Base-by-base conservation (phyloP, 1,140 invertebrate genomes). In the Drosophila lacertosa region DNA sequence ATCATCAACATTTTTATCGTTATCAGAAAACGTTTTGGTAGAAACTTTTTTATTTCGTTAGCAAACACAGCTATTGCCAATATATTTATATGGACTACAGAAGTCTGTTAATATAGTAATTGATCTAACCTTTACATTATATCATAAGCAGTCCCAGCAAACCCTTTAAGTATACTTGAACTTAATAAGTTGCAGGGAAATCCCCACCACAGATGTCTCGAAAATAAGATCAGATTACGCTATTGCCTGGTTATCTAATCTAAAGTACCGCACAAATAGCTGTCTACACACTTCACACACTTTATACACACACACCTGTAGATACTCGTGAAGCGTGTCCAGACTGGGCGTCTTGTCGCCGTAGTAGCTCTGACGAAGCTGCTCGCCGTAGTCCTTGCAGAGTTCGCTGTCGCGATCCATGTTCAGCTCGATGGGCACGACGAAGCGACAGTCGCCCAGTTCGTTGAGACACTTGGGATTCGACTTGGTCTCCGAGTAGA, bases 291-390 rank as follows among this genome's bases (percentile, higher is more conserved):
- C 45, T n/a, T n/a, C n/a, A n/a, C n/a, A n/a, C n/a, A n/a, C n/a
- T n/a, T n/a, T n/a, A n/a, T n/a, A 15, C 16, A 35, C 10, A 68
- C 54, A 9, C 53, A 90, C 89, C 76, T 90, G 74, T 7, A 91
- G 65, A 54, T 91, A 91, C 65, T 91, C 89, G 51, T 91, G 75
- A 0, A 91, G 57, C 10, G 86, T 89, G 6, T 91, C 88, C 24
- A 91, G 60, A 64, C 89, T 89, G 4, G 89, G 89, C n/a, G 76
- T 83, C 53, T 91, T 90, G 6, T 91, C 89, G 48, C 82, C 86
- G 44, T 86, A 91, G 40, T 90, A 91, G 15, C 67, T 44, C 47
- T 84, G 75, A 6, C 55, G 67, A 40, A 91, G 58, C 57, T 90
- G 82, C 37, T 86, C 66, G 7, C 89, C 89, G 44, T 90, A 91